phyloP scores from a whole-genome alignment of 2,797 vertebrate species.

The Catamblyrhynchus diadema region DNA sequence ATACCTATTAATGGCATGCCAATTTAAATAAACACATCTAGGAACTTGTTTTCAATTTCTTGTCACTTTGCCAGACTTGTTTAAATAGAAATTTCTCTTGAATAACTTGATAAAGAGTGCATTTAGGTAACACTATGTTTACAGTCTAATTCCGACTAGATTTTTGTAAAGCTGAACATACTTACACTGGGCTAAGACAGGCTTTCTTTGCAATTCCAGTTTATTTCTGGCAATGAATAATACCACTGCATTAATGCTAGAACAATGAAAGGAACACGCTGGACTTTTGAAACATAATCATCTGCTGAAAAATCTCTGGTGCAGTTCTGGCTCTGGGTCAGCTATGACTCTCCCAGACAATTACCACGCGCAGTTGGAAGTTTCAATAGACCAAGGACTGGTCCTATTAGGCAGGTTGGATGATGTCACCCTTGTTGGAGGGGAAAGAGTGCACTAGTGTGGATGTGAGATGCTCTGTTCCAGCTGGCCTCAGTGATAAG shows the following conservation, averaged over 20 bases:
- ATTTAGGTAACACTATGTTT: not conserved
- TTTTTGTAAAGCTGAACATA: not conserved
- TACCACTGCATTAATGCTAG: not conserved
- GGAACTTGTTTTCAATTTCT: not conserved
- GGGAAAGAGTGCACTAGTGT: not conserved
- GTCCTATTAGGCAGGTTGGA: not conserved
- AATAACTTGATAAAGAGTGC: not conserved
- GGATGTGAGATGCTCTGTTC: not conserved
- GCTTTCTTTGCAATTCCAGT: not conserved
- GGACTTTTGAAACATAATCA: not conserved
- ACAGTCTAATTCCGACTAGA: not conserved
- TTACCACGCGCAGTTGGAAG: not conserved
- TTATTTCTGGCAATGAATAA: not conserved
- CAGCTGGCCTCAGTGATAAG: conserved; percentile 19
- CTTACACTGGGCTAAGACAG: not conserved
- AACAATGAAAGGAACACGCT: not conserved
- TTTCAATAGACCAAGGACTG: not conserved
- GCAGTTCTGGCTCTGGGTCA: not conserved
- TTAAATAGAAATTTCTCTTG: not conserved
- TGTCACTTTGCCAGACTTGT: not conserved
- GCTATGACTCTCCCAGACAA: not conserved
- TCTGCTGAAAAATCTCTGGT: not conserved
- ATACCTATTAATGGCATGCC: not conserved
- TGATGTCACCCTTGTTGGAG: not conserved
- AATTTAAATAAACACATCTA: not conserved